Percentiles rank a stretch among this genome's conserved stretches.
Conservation (phyloP, 2,888 invertebrate genomes). For the Lapara coniferarum region DNA sequence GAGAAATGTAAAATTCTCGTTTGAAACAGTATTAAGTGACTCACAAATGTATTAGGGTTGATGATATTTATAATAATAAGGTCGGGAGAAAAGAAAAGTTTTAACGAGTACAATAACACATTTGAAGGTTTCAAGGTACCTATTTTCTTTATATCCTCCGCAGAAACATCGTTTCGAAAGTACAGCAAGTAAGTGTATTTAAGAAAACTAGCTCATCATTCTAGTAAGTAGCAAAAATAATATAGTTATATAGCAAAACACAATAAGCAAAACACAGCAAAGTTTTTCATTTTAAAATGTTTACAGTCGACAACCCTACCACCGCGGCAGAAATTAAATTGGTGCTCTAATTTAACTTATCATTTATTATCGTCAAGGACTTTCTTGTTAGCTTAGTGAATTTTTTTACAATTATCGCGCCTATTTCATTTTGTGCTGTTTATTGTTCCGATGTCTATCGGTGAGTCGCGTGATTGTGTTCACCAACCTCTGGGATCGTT, state of each 20-base stretch:
- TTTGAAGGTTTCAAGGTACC: too few relatives aligned
- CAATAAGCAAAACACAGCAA: too few relatives aligned
- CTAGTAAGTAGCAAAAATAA: too few relatives aligned
- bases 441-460: constrained; percentile 14
- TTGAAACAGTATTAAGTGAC: constrained; percentile 25
- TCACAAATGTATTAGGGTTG: constrained; percentile 9
- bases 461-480: neutral
- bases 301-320: neutral
- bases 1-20: constrained; percentile 36
- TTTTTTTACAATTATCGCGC: constrained; percentile 24
- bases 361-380: constrained; percentile 31
- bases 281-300: too few relatives aligned
- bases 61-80: too few relatives aligned
- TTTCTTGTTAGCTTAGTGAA: constrained; percentile 30
- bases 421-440: neutral
- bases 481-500: constrained; percentile 16
- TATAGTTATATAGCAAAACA: too few relatives aligned
- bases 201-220: too few relatives aligned
- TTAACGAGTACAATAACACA: too few relatives aligned
- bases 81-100: too few relatives aligned
- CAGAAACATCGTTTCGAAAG: too few relatives aligned
- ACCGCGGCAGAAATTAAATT: constrained; percentile 29
- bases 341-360: constrained; percentile 31
- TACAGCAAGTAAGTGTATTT: too few relatives aligned
- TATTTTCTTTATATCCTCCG: too few relatives aligned